phyloP scores from a whole-genome alignment of 2,113 vertebrate species.

The Hyperopisus bebe region DNA sequence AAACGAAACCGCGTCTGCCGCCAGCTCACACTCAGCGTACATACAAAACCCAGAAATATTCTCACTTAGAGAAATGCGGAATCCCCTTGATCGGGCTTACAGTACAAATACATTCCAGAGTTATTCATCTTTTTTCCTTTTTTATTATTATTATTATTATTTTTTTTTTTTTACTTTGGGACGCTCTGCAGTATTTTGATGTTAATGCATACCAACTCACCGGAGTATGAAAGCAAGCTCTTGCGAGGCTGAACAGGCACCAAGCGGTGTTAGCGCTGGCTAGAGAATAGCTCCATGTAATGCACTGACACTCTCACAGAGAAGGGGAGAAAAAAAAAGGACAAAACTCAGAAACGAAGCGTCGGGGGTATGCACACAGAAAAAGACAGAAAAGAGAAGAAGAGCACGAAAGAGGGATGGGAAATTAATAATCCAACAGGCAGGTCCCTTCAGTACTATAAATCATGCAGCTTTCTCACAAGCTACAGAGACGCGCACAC shows the following conservation, averaged over 20 bases:
- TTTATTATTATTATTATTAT: neutral
- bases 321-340: constrained; percentile 31
- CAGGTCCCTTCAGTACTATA: constrained; percentile 74
- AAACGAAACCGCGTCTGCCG: constrained; percentile 19
- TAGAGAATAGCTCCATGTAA: constrained; percentile 59
- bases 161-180: constrained; percentile 27
- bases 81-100: constrained; percentile 33
- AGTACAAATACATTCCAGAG: constrained; percentile 42
- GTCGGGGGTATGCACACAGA: constrained; percentile 51
- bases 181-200: constrained; percentile 43
- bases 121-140: constrained; percentile 33
- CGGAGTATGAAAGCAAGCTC: constrained; percentile 64
- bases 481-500: constrained; percentile 64
- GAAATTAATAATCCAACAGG: constrained; percentile 84
- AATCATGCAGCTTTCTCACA: constrained; percentile 67
- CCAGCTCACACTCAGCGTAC: constrained; percentile 22
- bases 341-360: constrained; percentile 46
- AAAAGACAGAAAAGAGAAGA: constrained; percentile 48
- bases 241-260: constrained; percentile 56
- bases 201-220: constrained; percentile 66
- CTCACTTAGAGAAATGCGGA: constrained; percentile 12
- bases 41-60: neutral
- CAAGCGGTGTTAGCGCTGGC: constrained; percentile 52
- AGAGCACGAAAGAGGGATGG: constrained; percentile 56
- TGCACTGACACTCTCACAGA: constrained; percentile 28